These are phyloP conservation scores for Catocala fraxini DNA, from an alignment of 2,888 invertebrate genomes.

Conservation along the genomic window DNA sequence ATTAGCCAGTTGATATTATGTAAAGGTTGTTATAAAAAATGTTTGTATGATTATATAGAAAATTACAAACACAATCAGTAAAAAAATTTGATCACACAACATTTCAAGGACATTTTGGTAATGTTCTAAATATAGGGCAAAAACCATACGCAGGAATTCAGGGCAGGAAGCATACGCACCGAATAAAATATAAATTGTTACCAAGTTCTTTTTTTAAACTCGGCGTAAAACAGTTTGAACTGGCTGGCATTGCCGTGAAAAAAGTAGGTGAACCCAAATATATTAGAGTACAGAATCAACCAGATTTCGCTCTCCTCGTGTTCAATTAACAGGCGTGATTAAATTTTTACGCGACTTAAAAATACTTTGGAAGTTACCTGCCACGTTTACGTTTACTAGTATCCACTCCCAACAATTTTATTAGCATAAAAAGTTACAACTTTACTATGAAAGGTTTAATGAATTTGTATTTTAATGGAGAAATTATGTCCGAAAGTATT, in stretches of 20 bases:
- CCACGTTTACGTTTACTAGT: slow-evolving; percentile 37
- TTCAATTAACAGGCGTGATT: slow-evolving; percentile 70
- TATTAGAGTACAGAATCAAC: slow-evolving; percentile 23
- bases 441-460: slow-evolving; percentile 62
- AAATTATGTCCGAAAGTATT: slow-evolving; percentile 70
- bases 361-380: slow-evolving; percentile 58
- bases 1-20: no score
- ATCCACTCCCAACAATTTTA: slow-evolving; percentile 58
- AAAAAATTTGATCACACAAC: no score
- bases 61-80: no score
- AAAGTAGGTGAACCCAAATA: slow-evolving; percentile 14
- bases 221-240: not conserved
- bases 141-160: no score
- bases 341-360: slow-evolving; percentile 75
- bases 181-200: no score
- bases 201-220: not conserved
- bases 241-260: not conserved
- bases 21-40: no score
- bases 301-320: slow-evolving; percentile 41
- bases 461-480: slow-evolving; percentile 71
- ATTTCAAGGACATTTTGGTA: no score
- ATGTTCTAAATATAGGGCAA: no score
- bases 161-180: no score
- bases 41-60: not conserved
- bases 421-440: slow-evolving; percentile 64